Percentiles rank a stretch among this genome's conserved stretches.
phyloP scores from a whole-genome alignment of 35 echinoderm and acorn worm species.

The Lytechinus pictus region DNA sequence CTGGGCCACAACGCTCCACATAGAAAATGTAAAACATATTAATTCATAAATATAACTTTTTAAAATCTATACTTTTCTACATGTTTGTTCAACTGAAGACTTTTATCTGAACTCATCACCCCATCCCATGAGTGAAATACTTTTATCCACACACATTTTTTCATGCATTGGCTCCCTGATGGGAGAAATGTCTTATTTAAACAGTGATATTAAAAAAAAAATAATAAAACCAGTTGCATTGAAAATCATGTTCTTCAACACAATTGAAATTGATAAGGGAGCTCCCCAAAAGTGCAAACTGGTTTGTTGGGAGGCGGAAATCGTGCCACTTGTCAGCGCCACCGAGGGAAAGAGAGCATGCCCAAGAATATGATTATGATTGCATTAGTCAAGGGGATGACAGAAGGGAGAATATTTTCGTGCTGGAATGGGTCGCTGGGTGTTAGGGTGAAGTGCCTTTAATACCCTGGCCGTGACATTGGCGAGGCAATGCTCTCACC shows the following conservation, averaged over 20 bases:
- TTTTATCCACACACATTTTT: not conserved
- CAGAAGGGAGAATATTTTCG: not conserved
- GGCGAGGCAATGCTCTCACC: not conserved
- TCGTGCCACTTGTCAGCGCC: not conserved
- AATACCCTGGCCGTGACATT: constrained; percentile 9
- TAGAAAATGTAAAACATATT: too few species aligned
- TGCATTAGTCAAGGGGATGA: constrained; percentile 17
- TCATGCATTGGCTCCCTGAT: not conserved
- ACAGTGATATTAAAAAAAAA: not conserved
- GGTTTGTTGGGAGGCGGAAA: not conserved
- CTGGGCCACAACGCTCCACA: too few species aligned
- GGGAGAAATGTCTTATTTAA: not conserved
- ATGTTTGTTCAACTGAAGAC: not conserved
- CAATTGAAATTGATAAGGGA: not conserved
- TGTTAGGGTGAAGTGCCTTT: constrained; percentile 17
- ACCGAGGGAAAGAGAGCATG: not conserved
- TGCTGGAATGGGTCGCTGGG: not conserved
- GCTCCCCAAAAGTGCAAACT: not conserved
- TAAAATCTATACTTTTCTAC: too few species aligned
- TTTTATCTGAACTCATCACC: not conserved
- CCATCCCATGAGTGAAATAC: not conserved
- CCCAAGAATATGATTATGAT: constrained; percentile 19
- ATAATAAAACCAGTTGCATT: not conserved
- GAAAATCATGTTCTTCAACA: not conserved
- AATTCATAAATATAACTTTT: too few species aligned